Evolutionary conservation across 2,888 invertebrate species (phyloP), one percentile per base, ranked within the genome.

Genomic region (Panzeria rudis): DNA sequence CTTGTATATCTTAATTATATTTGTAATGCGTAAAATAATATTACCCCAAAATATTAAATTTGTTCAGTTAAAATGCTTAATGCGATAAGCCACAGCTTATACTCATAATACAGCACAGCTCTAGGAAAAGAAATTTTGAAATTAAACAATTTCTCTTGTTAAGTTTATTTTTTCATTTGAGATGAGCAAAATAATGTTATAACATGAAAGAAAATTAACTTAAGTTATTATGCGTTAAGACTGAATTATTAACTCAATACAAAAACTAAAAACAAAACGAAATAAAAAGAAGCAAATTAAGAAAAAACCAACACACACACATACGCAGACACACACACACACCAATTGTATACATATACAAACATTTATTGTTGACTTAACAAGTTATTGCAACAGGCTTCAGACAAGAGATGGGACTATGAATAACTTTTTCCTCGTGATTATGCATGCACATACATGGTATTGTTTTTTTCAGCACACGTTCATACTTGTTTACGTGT

Each of bases 191-290:
- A 32, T 44, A n/a, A 68, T 61, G 61, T 54, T 56, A 32, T 20
- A 11, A 13, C 41, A 66, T 50, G 41, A 52, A 81, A 73, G 38
- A 25, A 82, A 82, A 85, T 85, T 82, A 71, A 82, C 82, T 82
- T 75, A 82, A 82, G 81, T 85, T 78, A 78, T 85, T 82, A 82
- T 64, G 68, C 68, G 77, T 69, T 71, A 78, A 78, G 73, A 82
- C 78, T 75, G 69, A 84, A 78, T 82, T 82, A 85, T 82, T 71
- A 82, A 78, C 76, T 59, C 38, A 54, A 66, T 38, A 52, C 50
- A 66, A 76, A 62, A 69, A 69, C 25, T 56, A 41, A 72, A 25
- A 59, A 59, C 4, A 8, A 3, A 8, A n/a, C 8, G 13, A 15
- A 11, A 32, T 15, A 35, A 50, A 17, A 47, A 38, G 5, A 68